Evolutionary conservation across 2,888 invertebrate genomes (phyloP).

Genomic region (Ormyrus pomaceus): DNA sequence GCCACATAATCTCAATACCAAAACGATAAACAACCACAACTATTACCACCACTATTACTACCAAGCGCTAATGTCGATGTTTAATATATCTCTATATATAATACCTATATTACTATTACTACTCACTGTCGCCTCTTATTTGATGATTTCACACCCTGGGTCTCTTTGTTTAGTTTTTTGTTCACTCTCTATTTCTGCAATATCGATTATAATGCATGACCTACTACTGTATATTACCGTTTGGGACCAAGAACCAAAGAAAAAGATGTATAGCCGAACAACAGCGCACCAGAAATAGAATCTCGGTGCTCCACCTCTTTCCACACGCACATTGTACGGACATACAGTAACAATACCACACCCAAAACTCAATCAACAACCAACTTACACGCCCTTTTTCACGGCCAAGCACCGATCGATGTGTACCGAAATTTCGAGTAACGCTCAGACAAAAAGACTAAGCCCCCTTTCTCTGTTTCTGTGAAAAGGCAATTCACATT

Average conservation of each 20-base stretch:
- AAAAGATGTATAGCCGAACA: slow-evolving; percentile 10
- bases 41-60: slow-evolving; percentile 1
- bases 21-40: slow-evolving; percentile 53
- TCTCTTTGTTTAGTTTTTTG: slow-evolving; percentile 19
- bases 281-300: slow-evolving; percentile 29
- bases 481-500: not conserved
- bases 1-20: slow-evolving; percentile 27
- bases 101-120: slow-evolving; percentile 16
- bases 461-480: too few relatives aligned
- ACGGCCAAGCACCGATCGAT: too few relatives aligned
- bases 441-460: too few relatives aligned
- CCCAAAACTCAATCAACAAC: slow-evolving; percentile 14
- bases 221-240: not conserved
- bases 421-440: too few relatives aligned
- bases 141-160: slow-evolving; percentile 33
- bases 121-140: slow-evolving; percentile 24
- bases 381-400: slow-evolving; percentile 6
- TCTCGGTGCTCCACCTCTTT: slow-evolving; percentile 15
- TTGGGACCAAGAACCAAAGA: slow-evolving; percentile 6
- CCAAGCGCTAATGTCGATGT: slow-evolving; percentile 62
- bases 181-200: slow-evolving; percentile 6
- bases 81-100: slow-evolving; percentile 49
- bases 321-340: slow-evolving; percentile 20
- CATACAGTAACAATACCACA: slow-evolving; percentile 16
- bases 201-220: slow-evolving; percentile 40